Evolutionary conservation across 2,888 invertebrate species (phyloP), one percentile per base, ranked within the genome.

Genomic region (Nebria brevicollis): DNA sequence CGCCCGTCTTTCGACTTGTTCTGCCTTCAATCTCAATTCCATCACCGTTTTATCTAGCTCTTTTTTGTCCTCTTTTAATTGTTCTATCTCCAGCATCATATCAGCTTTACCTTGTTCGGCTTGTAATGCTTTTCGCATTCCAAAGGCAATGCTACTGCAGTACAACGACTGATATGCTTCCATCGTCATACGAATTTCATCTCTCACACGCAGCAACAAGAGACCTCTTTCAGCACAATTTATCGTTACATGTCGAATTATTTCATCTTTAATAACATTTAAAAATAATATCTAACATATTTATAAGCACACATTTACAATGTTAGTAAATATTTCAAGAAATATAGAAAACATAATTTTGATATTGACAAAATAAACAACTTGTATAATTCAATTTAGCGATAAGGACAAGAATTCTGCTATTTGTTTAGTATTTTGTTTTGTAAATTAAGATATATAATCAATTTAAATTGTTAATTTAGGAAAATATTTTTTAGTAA

Each of bases 131-230:
- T 99, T 99, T 83, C 98, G 93, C 94, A 99, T 97, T 41, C 98
- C 98, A 88, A 98, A 99, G 0, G 98, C 98, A 77, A 98, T 96
- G 78, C 98, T 97, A 89, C 98, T 98, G 88, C 98, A 98, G 87
- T 98, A 98, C 1, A 99, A 91, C 0, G 97, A 97, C 89, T 98
- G 97, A 87, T 98, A 99, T 0, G 98, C 98, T 86, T 97, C 96
- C 90, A 99, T 95, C 0, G 98, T 98, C 94, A 99, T 98, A 84
- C 95, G 92, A 82, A 98, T 95, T 90, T 99, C 99, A 88, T 99
- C 98, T 26, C 99, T 92, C 4, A 99, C 96, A 85, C 98, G 92
- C 77, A 98, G 90, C 75, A 99, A 90, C 6, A 99, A 90, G n/a
- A 99, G 91, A 2, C 99, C 99, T 85, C 98, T 91, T 90, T 99